phyloP scores from a whole-genome alignment of 1,140 invertebrate species.

The Zaprionus nigranus region DNA sequence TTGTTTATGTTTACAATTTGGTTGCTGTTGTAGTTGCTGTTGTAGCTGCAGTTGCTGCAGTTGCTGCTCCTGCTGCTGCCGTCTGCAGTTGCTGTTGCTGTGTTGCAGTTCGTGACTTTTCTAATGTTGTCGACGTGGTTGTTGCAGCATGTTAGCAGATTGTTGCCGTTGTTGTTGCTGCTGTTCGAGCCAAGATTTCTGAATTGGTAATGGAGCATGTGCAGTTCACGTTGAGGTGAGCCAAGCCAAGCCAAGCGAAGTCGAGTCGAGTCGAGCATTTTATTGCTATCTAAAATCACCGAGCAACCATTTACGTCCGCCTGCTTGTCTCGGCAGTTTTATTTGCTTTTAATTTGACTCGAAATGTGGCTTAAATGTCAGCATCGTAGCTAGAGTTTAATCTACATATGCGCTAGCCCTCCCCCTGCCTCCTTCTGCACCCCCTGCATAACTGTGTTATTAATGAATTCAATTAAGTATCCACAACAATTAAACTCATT shows the following conservation, averaged over 20 bases:
- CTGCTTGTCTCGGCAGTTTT: constrained; percentile 60
- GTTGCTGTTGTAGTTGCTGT: constrained; percentile 63
- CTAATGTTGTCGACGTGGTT: constrained; percentile 80
- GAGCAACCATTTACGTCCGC: constrained; percentile 66
- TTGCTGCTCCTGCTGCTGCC: constrained; percentile 54
- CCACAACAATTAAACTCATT: constrained; percentile 74
- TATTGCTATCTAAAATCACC: constrained; percentile 80
- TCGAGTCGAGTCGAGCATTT: constrained; percentile 58
- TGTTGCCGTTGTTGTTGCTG: constrained; percentile 37
- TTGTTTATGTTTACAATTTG: constrained; percentile 83
- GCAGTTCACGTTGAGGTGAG: constrained; percentile 73
- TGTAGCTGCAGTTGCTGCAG: constrained; percentile 52
- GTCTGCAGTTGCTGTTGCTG: constrained; percentile 50
- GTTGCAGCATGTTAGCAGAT: constrained; percentile 51
- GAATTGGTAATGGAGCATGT: constrained; percentile 81
- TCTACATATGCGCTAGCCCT: constrained; percentile 54
- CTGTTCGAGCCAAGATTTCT: constrained; percentile 70
- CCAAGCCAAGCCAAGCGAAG: neutral
- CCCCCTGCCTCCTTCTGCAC: neutral
- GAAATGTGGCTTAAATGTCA: constrained; percentile 68
- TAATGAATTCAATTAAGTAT: constrained; percentile 77
- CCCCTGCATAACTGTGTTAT: constrained; percentile 26
- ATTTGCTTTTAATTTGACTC: constrained; percentile 81
- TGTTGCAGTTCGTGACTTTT: constrained; percentile 74
- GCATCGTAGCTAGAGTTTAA: constrained; percentile 30